Conservation (phyloP, 1,140 invertebrate genomes). For the Globodera rostochiensis region DNA sequence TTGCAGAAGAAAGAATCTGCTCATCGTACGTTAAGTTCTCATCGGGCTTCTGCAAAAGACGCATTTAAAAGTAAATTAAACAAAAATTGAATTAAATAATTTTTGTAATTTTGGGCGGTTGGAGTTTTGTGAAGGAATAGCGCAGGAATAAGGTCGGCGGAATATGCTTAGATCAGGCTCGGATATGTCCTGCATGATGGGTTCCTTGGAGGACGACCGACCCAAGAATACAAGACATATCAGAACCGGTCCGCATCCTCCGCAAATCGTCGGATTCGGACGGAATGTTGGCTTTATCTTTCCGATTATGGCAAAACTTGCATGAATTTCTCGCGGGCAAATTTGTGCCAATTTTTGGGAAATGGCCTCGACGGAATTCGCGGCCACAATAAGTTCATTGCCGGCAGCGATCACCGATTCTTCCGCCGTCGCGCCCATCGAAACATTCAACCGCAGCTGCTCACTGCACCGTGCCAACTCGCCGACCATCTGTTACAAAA, state of each 20-base stretch:
- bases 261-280: not conserved
- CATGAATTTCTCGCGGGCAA: constrained; percentile 73
- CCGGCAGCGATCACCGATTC: constrained; percentile 77
- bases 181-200: constrained; percentile 63
- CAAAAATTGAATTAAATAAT: not conserved
- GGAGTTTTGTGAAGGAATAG: not conserved
- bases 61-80: not conserved
- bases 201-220: constrained; percentile 43
- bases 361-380: constrained; percentile 94
- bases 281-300: not conserved
- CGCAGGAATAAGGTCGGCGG: not conserved
- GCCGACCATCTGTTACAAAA: constrained; percentile 40
- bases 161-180: constrained; percentile 30
- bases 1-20: constrained; percentile 96
- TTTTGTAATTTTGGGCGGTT: not conserved
- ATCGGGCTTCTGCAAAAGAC: constrained; percentile 70
- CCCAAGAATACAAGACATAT: constrained; percentile 67
- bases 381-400: constrained; percentile 93
- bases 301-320: constrained; percentile 47
- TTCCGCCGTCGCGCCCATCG: constrained; percentile 31
- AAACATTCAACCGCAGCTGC: constrained; percentile 37
- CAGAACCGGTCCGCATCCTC: constrained; percentile 39
- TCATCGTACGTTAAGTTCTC: constrained; percentile 86
- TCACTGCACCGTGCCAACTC: constrained; percentile 46
- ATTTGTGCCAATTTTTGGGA: constrained; percentile 90